Conservation (phyloP, 2,888 invertebrate genomes). For the Meta bourneti region DNA sequence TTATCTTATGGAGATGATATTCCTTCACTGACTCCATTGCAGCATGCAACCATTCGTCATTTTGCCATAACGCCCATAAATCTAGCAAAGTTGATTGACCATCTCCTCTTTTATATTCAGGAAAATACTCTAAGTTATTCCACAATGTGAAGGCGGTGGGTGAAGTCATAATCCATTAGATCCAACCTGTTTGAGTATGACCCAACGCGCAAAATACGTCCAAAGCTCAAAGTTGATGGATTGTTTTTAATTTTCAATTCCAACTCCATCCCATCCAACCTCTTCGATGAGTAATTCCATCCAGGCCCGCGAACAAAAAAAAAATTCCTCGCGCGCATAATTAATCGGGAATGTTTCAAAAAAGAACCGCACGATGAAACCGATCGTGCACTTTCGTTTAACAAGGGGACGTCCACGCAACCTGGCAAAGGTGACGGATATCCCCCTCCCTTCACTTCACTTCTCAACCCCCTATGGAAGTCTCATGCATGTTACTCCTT, state of each 20-base stretch:
- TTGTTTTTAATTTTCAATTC: background rate
- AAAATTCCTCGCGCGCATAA: background rate
- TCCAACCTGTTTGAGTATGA: background rate
- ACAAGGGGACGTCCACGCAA: background rate
- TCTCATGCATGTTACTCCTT: slow-evolving; percentile 27
- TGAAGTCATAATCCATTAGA: background rate
- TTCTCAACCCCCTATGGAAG: background rate
- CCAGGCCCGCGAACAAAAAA: background rate
- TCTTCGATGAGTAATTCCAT: background rate
- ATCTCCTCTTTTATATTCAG: background rate
- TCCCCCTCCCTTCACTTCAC: background rate
- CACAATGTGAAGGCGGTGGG: background rate
- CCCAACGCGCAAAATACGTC: background rate
- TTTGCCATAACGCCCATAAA: no score
- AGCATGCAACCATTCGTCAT: no score
- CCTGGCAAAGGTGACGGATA: background rate
- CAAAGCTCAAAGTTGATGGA: background rate
- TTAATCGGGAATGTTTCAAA: background rate
- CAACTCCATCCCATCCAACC: background rate
- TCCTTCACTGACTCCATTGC: no score
- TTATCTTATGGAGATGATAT: no score
- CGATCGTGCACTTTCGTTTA: background rate
- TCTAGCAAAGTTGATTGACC: background rate
- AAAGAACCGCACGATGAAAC: background rate
- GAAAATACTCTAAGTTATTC: background rate